phyloP scores from a whole-genome alignment of 2,888 invertebrate genomes.

The Drosophila cognata region DNA sequence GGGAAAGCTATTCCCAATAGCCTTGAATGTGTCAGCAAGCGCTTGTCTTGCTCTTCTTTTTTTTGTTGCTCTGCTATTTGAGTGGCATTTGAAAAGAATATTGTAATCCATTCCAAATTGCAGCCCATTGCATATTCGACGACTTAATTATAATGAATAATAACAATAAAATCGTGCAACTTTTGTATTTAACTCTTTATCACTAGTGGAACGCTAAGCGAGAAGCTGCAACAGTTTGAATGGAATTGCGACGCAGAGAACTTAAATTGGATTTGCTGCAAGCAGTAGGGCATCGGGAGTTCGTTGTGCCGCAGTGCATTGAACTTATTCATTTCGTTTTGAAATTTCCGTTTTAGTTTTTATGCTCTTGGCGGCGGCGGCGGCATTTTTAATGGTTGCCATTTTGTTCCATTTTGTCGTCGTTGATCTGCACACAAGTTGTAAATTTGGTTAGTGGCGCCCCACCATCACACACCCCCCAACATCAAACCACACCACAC shows the following conservation, averaged over 20 bases:
- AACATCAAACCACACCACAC: background rate
- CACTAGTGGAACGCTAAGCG: background rate
- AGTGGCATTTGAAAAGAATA: background rate
- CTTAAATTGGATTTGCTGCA: constrained; percentile 19
- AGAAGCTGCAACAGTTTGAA: constrained; percentile 1
- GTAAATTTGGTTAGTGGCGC: constrained; percentile 68
- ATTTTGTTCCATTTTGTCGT: constrained; percentile 57
- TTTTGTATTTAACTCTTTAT: background rate
- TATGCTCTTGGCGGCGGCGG: constrained; percentile 40
- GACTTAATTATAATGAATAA: no score
- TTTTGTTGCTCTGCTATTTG: background rate
- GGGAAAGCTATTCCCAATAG: background rate
- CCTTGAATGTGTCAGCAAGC: background rate
- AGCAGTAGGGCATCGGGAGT: constrained; percentile 35
- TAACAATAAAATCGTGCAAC: background rate
- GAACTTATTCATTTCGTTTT: constrained; percentile 51
- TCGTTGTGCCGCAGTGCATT: constrained; percentile 53
- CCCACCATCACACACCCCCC: background rate
- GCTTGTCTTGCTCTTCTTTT: background rate
- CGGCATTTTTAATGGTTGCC: constrained; percentile 70
- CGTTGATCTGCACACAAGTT: constrained; percentile 57
- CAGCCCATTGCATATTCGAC: no score
- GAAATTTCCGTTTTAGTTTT: constrained; percentile 59
- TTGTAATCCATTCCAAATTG: background rate
- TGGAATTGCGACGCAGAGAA: background rate